Evolutionary conservation across 2,888 invertebrate species (phyloP), one percentile per base, ranked within the genome.

Genomic region (Clitarchus hookeri): DNA sequence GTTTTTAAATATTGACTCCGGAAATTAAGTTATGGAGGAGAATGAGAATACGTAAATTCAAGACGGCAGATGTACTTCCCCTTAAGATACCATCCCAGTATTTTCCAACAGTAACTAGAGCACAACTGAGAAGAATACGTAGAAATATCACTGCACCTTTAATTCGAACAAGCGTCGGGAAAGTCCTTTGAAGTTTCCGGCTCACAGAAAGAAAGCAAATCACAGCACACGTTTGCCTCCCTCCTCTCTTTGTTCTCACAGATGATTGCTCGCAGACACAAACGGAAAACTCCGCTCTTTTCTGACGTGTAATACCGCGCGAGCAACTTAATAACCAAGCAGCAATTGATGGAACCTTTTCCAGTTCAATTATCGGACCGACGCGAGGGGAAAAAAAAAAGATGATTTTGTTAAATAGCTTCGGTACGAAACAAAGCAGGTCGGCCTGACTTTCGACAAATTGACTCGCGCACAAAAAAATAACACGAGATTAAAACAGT

Each of bases 381-480:
- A 19, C 65, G 23, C 16, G 65, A 8, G 16, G 16, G 16, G 2
- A 65, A 65, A n/a, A 65, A n/a, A 65, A 65, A 65, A 65, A n/a
- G n/a, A 65, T 9, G 19, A 65, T 65, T 65, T 65, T 65, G 65
- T 65, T 65, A n/a, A 65, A 65, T 65, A 65, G 65, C 65, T 65
- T 65, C 65, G 65, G 65, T 65, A 65, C 65, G 65, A 65, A 65
- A 65, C 65, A 65, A 65, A 65, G 65, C 65, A 19, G n/a, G n/a
- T 11, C n/a, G 16, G 65, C 65, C n/a, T 65, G 65, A 65, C 65
- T 11, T 65, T 23, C 65, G 65, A 65, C 65, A 65, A 65, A 65
- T 65, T 65, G 65, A 65, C 65, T 23, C 23, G n/a, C 19, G n/a
- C 65, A 65, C 19, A 65, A 19, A 65, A 65, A 65, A 65, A 65